Evolutionary conservation across 2,113 vertebrate genomes (phyloP).

Genomic region (Oophaga pumilio): DNA sequence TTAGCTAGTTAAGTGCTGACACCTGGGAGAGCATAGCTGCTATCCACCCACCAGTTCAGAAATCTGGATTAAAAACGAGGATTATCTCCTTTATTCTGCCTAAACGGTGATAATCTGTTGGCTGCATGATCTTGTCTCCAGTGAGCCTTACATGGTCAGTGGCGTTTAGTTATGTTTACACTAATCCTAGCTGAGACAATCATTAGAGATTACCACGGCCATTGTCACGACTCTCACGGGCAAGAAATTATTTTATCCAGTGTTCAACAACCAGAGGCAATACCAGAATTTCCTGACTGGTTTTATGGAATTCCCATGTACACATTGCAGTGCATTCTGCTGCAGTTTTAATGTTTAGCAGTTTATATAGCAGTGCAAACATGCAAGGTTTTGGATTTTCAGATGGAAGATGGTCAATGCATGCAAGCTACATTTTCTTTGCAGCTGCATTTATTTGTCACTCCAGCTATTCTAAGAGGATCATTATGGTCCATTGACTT

Average conservation of each 20-base stretch:
- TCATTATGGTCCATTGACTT: not conserved
- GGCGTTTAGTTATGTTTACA: not conserved
- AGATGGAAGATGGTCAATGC: not conserved
- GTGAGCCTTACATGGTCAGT: not conserved
- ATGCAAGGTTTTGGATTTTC: not conserved
- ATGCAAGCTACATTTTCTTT: too few species aligned
- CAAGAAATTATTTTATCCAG: not conserved
- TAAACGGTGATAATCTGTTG: slow-evolving; percentile 20
- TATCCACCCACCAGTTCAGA: not conserved
- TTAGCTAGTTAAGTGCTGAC: not conserved
- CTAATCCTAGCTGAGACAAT: slow-evolving; percentile 42
- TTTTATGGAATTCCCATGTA: not conserved
- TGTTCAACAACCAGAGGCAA: not conserved
- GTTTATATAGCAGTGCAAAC: not conserved
- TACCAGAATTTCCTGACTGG: not conserved
- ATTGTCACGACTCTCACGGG: not conserved
- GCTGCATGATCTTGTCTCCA: not conserved
- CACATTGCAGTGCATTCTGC: not conserved
- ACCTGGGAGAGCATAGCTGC: not conserved
- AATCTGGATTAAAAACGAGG: slow-evolving; percentile 11
- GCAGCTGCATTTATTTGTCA: not conserved
- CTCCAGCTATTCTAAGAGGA: not conserved
- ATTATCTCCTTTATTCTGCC: slow-evolving; percentile 35
- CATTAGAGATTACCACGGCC: slow-evolving; percentile 25
- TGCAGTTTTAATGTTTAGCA: not conserved